Evolutionary conservation across 1,140 invertebrate genomes (phyloP), one percentile per base, ranked within the genome.

Genomic region (Drosophila subpulchrella): DNA sequence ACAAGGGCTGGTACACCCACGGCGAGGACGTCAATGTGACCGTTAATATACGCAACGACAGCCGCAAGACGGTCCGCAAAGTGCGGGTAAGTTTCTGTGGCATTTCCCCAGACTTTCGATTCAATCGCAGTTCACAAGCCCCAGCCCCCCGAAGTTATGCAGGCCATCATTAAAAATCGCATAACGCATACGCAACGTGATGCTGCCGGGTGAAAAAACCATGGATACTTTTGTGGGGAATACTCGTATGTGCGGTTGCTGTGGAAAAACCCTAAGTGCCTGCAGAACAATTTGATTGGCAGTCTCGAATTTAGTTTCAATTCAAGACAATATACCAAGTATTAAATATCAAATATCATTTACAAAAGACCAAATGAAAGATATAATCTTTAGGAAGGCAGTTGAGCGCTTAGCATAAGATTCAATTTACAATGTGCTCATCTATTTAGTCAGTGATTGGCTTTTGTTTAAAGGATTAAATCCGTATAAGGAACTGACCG

Each of bases 1-100:
- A 99, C 93, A 98, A 98, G 91, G 96, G 98, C 63, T 96, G 97
- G 82, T 99, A 99, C 99, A 94, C 94, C 3, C 98, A 99, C 91
- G 98, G 98, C 10, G 98, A 99, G 91, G 94, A 96, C 4, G 96
- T 99, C 65, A 94, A 95, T 50, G 96, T 99, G 0, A 97, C 96
- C 90, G 95, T 99, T 8, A 94, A 96, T 66, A 95, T 99, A 51
- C 95, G 95, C 73, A 99, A 99, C 93, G 98, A 98, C 81, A 99
- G 97, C 81, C 97, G 96, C 90, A 99, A 98, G 93, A 98, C 97
- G 65, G 97, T 99, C 7, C 96, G 97, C 86, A 96, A 98, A 93
- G 96, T 99, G 68, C 97, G 95, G 94, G 96, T 96, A 95, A 94
- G 94, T 93, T n/a, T 30, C 17, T 17, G 34, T 59, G 42, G 42